phyloP scores from a whole-genome alignment of 2,888 invertebrate species.

The Noctua fimbriata region DNA sequence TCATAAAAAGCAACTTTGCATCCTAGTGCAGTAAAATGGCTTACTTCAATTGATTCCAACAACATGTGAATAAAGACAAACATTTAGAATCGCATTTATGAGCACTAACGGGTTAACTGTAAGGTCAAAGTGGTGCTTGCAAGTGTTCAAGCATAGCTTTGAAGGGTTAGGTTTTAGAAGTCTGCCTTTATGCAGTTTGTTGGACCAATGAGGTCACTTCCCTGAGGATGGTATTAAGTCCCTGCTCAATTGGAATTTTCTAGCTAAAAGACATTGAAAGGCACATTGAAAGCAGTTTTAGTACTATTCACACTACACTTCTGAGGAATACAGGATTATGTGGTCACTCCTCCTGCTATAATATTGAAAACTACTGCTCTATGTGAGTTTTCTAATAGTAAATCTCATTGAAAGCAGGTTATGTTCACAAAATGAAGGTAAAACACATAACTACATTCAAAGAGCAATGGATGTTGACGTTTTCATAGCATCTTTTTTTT shows the following conservation, averaged over 20 bases:
- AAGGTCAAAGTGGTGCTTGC: slow-evolving; percentile 26
- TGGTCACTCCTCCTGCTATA: background rate
- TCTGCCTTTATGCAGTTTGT: background rate
- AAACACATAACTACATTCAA: background rate
- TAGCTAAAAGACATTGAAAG: background rate
- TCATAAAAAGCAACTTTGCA: slow-evolving; percentile 31
- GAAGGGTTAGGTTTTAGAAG: slow-evolving; percentile 14
- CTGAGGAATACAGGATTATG: too few relatives aligned
- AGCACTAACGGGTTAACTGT: slow-evolving; percentile 27
- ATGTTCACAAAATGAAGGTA: background rate
- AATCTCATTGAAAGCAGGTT: background rate
- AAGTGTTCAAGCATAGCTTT: slow-evolving; percentile 18
- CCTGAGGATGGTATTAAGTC: background rate
- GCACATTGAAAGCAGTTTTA: background rate
- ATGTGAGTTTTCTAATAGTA: background rate
- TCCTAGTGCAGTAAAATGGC: slow-evolving; percentile 37
- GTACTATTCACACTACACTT: background rate
- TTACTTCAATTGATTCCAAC: slow-evolving; percentile 51
- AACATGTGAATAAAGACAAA: slow-evolving; percentile 40
- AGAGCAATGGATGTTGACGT: background rate
- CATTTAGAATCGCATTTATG: slow-evolving; percentile 45
- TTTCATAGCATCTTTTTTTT: background rate
- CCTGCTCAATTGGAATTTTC: background rate
- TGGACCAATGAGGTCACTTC: background rate
- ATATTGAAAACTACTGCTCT: background rate